A percentile compares a stretch with the other conserved stretches of the same genome.
Conservation (phyloP, 2,888 invertebrate species). For the Zeuzera pyrina region DNA sequence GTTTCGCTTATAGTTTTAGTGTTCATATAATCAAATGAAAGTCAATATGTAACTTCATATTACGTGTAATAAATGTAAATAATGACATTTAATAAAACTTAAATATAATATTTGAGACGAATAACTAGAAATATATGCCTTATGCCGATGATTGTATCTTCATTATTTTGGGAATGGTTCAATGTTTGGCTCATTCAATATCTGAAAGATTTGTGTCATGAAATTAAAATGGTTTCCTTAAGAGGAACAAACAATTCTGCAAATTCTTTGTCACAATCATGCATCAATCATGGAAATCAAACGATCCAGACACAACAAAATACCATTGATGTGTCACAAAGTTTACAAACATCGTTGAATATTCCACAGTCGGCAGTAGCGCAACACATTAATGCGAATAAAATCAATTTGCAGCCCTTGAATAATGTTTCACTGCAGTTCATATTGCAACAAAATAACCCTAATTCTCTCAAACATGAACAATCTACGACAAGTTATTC, state of each 20-base stretch:
- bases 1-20: too few species aligned
- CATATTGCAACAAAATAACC: slow-evolving; percentile 34
- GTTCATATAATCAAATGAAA: not conserved
- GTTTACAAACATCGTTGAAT: slow-evolving; percentile 48
- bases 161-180: slow-evolving; percentile 66
- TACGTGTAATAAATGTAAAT: not conserved
- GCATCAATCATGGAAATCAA: slow-evolving; percentile 45
- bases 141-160: slow-evolving; percentile 52
- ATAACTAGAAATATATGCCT: too few species aligned
- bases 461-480: slow-evolving; percentile 41
- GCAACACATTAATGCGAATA: slow-evolving; percentile 38
- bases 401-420: slow-evolving; percentile 42
- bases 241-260: slow-evolving; percentile 51
- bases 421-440: slow-evolving; percentile 46
- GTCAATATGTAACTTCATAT: not conserved
- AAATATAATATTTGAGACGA: not conserved
- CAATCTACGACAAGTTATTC: slow-evolving; percentile 36
- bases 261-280: slow-evolving; percentile 42
- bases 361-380: slow-evolving; percentile 39
- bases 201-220: slow-evolving; percentile 63
- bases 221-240: slow-evolving; percentile 64
- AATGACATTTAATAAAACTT: not conserved
- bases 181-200: slow-evolving; percentile 61
- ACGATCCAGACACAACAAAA: slow-evolving; percentile 39
- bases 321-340: slow-evolving; percentile 44